Conservation (phyloP, 2,888 invertebrate species). For the Acrobasis suavella region DNA sequence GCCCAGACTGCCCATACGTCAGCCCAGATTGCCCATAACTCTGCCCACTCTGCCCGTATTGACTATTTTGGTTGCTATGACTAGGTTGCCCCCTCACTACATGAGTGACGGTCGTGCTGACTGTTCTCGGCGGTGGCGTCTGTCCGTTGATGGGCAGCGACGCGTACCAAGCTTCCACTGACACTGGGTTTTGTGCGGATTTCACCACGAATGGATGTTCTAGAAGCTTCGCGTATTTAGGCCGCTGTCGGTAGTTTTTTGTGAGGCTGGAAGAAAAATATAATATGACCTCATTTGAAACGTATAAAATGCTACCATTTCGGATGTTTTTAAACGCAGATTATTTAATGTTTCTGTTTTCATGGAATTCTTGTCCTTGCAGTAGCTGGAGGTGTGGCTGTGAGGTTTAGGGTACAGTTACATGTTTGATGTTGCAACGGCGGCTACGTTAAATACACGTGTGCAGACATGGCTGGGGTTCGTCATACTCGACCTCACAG, state of each 20-base stretch:
- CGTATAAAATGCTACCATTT: too few relatives aligned
- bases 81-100: slow-evolving; percentile 9
- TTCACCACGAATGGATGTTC: slow-evolving; percentile 94
- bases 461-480: too few relatives aligned
- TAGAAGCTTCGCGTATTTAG: slow-evolving; percentile 95
- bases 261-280: slow-evolving; percentile 86
- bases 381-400: too few relatives aligned
- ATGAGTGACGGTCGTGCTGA: slow-evolving; percentile 4
- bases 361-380: too few relatives aligned
- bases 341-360: too few relatives aligned
- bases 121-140: background rate
- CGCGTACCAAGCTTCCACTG: slow-evolving; percentile 93
- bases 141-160: slow-evolving; percentile 37
- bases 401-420: too few relatives aligned
- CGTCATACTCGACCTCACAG: too few relatives aligned
- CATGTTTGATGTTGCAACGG: too few relatives aligned
- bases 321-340: too few relatives aligned
- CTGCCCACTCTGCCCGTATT: slow-evolving; percentile 7
- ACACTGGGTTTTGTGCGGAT: slow-evolving; percentile 86
- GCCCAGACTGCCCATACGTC: background rate
- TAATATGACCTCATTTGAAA: too few relatives aligned
- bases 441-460: too few relatives aligned
- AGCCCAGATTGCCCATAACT: background rate
- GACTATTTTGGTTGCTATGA: slow-evolving; percentile 3
- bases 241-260: slow-evolving; percentile 95